A percentile compares a stretch with the other conserved stretches of the same genome.
Evolutionary conservation across 1,140 invertebrate species (phyloP).

Genomic region (Halictus rubicundus): DNA sequence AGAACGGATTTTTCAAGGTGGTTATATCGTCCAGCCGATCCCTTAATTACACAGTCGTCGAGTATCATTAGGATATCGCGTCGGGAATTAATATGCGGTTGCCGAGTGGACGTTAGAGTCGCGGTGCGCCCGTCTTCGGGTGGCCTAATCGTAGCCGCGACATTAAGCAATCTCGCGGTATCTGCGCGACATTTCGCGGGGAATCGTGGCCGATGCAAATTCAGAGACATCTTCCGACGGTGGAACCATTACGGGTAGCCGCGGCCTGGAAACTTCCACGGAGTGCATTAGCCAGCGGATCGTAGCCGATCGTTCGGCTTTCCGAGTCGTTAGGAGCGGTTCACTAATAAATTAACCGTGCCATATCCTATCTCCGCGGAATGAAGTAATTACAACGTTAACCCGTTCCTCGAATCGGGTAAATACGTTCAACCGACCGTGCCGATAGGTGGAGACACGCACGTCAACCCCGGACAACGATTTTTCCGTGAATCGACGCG

Average conservation of each 20-base stretch:
- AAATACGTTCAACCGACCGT: neutral
- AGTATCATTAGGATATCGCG: neutral
- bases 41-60: neutral
- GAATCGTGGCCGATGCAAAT: constrained; percentile 9
- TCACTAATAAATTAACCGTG: constrained; percentile 28
- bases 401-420: constrained; percentile 1
- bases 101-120: neutral
- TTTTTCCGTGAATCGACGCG: neutral
- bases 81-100: constrained; percentile 1
- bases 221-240: neutral
- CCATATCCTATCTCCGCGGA: neutral
- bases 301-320: neutral
- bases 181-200: neutral
- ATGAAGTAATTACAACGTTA: constrained; percentile 17
- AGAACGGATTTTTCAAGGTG: neutral
- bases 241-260: constrained; percentile 10
- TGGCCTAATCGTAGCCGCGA: neutral
- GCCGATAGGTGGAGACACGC: neutral
- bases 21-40: neutral
- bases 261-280: constrained; percentile 1
- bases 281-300: constrained; percentile 8
- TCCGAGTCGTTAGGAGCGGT: constrained; percentile 16
- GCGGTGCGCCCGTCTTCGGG: neutral
- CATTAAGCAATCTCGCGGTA: neutral
- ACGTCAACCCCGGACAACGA: neutral